Evolutionary conservation across 1,140 invertebrate genomes (phyloP).

Genomic region (Heliothis subflexa): DNA sequence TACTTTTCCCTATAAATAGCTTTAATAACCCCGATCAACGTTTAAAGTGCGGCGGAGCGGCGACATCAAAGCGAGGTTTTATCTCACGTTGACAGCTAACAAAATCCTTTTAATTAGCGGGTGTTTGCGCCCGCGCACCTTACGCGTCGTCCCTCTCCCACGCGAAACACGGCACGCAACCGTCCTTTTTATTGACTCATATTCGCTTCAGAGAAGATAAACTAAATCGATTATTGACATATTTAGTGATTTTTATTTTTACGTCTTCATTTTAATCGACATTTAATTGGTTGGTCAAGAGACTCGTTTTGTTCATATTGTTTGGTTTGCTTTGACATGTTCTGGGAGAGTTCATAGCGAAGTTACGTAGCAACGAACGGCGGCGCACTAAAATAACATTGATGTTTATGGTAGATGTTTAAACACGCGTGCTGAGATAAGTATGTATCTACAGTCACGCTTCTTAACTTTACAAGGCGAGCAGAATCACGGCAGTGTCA

Average conservation of each 20-base stretch:
- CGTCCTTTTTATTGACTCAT: conserved; percentile 43
- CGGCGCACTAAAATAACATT: conserved; percentile 39
- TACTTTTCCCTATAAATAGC: conserved; percentile 46
- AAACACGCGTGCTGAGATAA: conserved; percentile 29
- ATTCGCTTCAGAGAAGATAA: conserved; percentile 33
- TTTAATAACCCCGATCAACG: conserved; percentile 56
- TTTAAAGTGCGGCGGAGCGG: conserved; percentile 55
- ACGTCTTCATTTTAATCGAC: conserved; percentile 21
- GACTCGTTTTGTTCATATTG: neutral
- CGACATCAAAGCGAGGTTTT: conserved; percentile 68
- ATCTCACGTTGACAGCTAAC: conserved; percentile 81
- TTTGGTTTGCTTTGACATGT: conserved; percentile 13
- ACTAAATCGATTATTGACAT: conserved; percentile 40
- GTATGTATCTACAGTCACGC: conserved; percentile 38
- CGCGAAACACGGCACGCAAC: conserved; percentile 54
- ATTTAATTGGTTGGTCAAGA: conserved; percentile 21
- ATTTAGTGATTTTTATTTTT: conserved; percentile 18
- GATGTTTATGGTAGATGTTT: conserved; percentile 37
- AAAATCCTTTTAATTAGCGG: conserved; percentile 83
- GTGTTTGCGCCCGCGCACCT: conserved; percentile 55
- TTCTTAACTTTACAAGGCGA: conserved; percentile 19
- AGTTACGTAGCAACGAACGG: conserved; percentile 4
- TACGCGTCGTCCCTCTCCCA: conserved; percentile 61
- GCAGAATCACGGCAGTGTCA: conserved; percentile 7
- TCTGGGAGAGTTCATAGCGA: conserved; percentile 13